Evolutionary conservation across 2,113 vertebrate genomes (phyloP), one percentile per base, ranked within the genome.

Genomic region (Boulengeromyrus knoepffleri): DNA sequence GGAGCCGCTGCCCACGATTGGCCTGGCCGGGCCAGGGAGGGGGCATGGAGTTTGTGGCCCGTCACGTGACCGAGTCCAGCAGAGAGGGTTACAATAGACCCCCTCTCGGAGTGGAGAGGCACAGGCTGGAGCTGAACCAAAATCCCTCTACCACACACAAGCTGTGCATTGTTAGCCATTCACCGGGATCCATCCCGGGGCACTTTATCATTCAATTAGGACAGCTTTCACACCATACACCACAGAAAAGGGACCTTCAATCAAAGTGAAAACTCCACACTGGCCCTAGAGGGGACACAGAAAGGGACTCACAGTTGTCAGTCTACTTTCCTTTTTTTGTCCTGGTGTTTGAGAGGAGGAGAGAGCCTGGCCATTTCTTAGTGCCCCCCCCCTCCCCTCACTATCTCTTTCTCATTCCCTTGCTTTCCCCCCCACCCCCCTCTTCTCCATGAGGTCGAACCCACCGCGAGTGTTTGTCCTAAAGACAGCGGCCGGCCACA

Each of bases 141-240:
- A 96, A 95, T 92, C 95, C 93, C 95, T 95, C 93, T 95, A 95
- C 95, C 96, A 96, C 96, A 97, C 96, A 96, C 96, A 97, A 96
- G 95, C 95, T 91, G 94, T 90, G 93, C 94, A 95, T 97, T 97
- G 96, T 97, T 96, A 95, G 83, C 95, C 92, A 96, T 96, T 96
- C 96, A 96, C 93, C 93, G 93, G 92, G 96, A 94, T 96, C 96
- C 95, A 96, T 96, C 96, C 95, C 94, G 45, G 94, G 93, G 92
- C 96, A 96, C 96, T 96, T 97, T 96, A 97, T 96, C 96, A 96
- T 97, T 97, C 96, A 96, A 97, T 97, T 96, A 97, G 96, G 96
- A 96, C 96, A 96, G 95, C 95, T 96, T 96, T 96, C 96, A 97
- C 96, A 96, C 93, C 92, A 94, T 94, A 95, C 94, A 94, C 93